A percentile compares a stretch with the other conserved stretches of the same genome.
These are phyloP conservation scores for Chromis chromis DNA, from an alignment of 2,797 vertebrate genomes.

Conservation along the genomic window DNA sequence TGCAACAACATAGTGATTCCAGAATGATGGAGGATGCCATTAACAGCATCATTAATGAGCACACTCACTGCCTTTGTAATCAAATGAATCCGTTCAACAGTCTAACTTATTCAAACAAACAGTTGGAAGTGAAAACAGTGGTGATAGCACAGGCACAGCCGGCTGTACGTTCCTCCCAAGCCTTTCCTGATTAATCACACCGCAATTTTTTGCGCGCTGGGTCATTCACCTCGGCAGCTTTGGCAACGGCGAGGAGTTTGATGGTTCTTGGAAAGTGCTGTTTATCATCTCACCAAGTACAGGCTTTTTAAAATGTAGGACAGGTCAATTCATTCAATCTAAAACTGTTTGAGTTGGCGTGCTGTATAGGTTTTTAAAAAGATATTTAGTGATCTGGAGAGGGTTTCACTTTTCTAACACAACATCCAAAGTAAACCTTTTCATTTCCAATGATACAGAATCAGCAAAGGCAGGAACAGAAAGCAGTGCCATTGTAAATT, in stretches of 20 bases:
- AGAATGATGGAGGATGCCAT: conserved; percentile 78
- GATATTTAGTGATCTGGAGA: conserved; percentile 75
- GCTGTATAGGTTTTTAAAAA: conserved; percentile 70
- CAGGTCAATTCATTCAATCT: conserved; percentile 79
- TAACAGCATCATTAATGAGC: conserved; percentile 80
- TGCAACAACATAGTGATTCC: conserved; percentile 71
- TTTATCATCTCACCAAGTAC: conserved; percentile 76
- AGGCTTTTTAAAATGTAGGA: conserved; percentile 64
- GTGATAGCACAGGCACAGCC: conserved; percentile 58
- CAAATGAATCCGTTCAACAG: conserved; percentile 68
- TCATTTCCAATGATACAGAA: conserved; percentile 79
- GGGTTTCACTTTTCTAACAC: conserved; percentile 78
- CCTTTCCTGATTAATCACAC: conserved; percentile 72
- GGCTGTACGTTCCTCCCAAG: conserved; percentile 51
- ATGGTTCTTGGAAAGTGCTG: conserved; percentile 75
- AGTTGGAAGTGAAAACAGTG: conserved; percentile 68
- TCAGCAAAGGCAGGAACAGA: conserved; percentile 58
- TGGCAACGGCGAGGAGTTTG: conserved; percentile 68
- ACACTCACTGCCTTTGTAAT: conserved; percentile 70
- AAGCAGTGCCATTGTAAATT: conserved; percentile 73
- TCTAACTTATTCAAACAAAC: conserved; percentile 73
- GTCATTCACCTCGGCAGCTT: conserved; percentile 76
- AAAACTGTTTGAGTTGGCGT: conserved; percentile 82
- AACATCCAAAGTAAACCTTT: conserved; percentile 83
- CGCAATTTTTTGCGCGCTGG: conserved; percentile 68